Base-by-base conservation (phyloP, 1,140 invertebrate genomes). In the Ctenoplectra terminalis region DNA sequence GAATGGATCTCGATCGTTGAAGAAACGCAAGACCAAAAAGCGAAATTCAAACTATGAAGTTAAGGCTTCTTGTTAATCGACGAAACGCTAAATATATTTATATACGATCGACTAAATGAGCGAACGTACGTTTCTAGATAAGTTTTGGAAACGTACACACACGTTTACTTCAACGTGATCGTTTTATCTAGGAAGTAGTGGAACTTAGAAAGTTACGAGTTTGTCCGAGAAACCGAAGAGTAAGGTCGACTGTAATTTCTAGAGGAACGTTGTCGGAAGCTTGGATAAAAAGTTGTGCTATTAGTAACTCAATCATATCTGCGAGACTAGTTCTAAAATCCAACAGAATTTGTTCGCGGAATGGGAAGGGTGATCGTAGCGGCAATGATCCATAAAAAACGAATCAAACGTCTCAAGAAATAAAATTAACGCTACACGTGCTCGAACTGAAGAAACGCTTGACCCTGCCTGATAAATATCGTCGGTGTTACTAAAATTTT, bases 231-330 rank as follows among this genome's bases (percentile, higher is more conserved):
- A n/a, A n/a, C n/a, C 52, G 52, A n/a, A 56, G 26, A 29, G n/a
- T 56, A 56, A 56, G 34, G 23, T 40, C 77, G 58, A 70, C 81
- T 82, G 79, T 87, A 87, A 90, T 90, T 89, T 84, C 75, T 72
- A 71, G 64, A 70, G 79, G 66, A 76, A 13, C 48, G 40, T 74
- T 85, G 76, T 74, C 63, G 52, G 52, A 84, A 85, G 75, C 78
- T 81, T 71, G 31, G 79, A 66, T 60, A 82, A 81, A 61, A 61
- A 23, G 31, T 61, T 61, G 56, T 79, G 81, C 85, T 84, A 88
- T 61, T 61, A 84, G 81, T 81, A 72, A 78, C 50, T 82, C 82
- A 80, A 80, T 87, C 74, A 74, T 82, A 74, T 67, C 60, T 29
- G n/a, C 15, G 52, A 34, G 7, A 26, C 26, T n/a, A 50, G 23